Base-by-base conservation (phyloP, 2,797 vertebrate species). In the Tapera naevia region DNA sequence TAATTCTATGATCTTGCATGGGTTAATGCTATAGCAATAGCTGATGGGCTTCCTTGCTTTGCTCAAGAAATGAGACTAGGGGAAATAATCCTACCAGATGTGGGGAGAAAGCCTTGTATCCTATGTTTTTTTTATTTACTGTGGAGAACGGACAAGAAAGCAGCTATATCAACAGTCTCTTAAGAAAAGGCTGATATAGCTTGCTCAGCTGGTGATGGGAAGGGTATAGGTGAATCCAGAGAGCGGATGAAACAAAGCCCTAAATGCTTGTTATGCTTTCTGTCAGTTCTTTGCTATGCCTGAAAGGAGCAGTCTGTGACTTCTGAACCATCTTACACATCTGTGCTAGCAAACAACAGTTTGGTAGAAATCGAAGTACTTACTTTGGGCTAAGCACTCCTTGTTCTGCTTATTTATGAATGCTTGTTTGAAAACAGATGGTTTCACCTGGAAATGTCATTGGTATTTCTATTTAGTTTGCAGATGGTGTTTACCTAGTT, bases 401-500 rank as follows among this genome's bases (percentile, higher is more conserved):
- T 86, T 80, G 18, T 75, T 66, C 37, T 62, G 24, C 15, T 81
- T 60, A 33, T 61, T 92, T 88, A 30, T 62, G 67, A 88, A 46
- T 58, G 50, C 18, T 88, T n/a, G 41, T 83, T 66, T 89, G 86
- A 48, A 50, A 79, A 35, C 51, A 80, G 73, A 54, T 88, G 56
- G 17, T 86, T 88, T 81, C 57, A 80, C 46, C 50, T 73, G 33
- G 8, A 27, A 69, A 48, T 70, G n/a, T 87, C 56, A 85, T 37
- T 37, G 13, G 5, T 70, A 33, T 86, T 30, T 97, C 84, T 97
- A 18, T 94, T 65, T 75, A 99, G 99, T 99, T 99, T 98, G 99
- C 99, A 97, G 99, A 99, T 78, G 99, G 99, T 3, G 99, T 99
- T 57, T 99, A 99, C 96, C 97, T 99, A 95, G 98, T 99, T 56